phyloP scores from a whole-genome alignment of 2,113 vertebrate genomes.

The Danio rerio region GRCz12tu NC_133184.1:1765001-1765500 shows the following conservation, averaged over 20 bases:
- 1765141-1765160: too few relatives aligned
- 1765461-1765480: constrained; percentile 72
- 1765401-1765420: constrained; percentile 69
- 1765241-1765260: background rate
- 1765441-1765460: constrained; percentile 71
- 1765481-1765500: constrained; percentile 70
- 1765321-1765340: constrained; percentile 71
- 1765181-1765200: too few relatives aligned
- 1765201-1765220: too few relatives aligned
- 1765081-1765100: background rate
- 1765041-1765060: too few relatives aligned
- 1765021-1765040: too few relatives aligned
- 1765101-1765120: too few relatives aligned
- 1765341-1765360: constrained; percentile 77
- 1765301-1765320: constrained; percentile 58
- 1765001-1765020: too few relatives aligned
- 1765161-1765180: too few relatives aligned
- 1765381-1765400: constrained; percentile 77
- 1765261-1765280: background rate
- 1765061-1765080: too few relatives aligned
- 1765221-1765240: background rate
- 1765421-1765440: constrained; percentile 67
- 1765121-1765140: too few relatives aligned
- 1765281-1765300: constrained; percentile 38
- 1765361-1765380: constrained; percentile 62